Percentiles rank a stretch among this genome's conserved stretches.
phyloP scores from a whole-genome alignment of 2,888 invertebrate genomes.

The Apotomis turbidana region DNA sequence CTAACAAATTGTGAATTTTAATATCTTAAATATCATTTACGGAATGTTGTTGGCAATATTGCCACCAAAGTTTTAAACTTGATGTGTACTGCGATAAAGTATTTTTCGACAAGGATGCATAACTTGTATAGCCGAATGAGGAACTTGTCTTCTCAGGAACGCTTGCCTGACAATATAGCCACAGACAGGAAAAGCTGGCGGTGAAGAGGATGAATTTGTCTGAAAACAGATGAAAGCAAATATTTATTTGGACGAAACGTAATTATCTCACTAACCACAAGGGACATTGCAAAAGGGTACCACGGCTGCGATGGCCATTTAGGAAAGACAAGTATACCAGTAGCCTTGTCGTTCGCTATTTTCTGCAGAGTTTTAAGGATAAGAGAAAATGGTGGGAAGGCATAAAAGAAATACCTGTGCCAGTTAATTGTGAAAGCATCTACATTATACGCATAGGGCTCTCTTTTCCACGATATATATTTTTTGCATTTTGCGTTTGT shows the following conservation, averaged over 20 bases:
- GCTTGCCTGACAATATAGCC: constrained; percentile 13
- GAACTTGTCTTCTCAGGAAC: constrained; percentile 11
- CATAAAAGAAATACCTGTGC: not conserved
- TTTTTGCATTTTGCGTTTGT: constrained; percentile 4
- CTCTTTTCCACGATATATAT: constrained; percentile 17
- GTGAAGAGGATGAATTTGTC: constrained; percentile 13
- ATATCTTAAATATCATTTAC: not conserved
- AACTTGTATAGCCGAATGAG: constrained; percentile 6
- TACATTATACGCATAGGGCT: constrained; percentile 14
- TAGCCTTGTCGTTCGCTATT: not conserved
- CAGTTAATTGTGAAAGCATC: constrained; percentile 15
- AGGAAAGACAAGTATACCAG: no score
- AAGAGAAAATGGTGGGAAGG: constrained; percentile 12
- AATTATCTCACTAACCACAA: not conserved
- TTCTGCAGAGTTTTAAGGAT: constrained; percentile 6
- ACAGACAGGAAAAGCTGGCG: constrained; percentile 5
- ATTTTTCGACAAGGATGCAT: constrained; percentile 19
- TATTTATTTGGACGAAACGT: constrained; percentile 4
- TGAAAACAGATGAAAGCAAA: constrained; percentile 15
- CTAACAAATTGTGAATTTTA: not conserved
- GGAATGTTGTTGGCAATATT: not conserved
- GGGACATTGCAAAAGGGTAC: no score
- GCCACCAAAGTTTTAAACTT: constrained; percentile 12
- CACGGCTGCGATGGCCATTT: no score
- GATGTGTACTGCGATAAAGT: constrained; percentile 4